These are phyloP conservation scores for Enteromius afrohamiltoni DNA, from an alignment of 2,797 vertebrate genomes.

Conservation along the genomic window DNA sequence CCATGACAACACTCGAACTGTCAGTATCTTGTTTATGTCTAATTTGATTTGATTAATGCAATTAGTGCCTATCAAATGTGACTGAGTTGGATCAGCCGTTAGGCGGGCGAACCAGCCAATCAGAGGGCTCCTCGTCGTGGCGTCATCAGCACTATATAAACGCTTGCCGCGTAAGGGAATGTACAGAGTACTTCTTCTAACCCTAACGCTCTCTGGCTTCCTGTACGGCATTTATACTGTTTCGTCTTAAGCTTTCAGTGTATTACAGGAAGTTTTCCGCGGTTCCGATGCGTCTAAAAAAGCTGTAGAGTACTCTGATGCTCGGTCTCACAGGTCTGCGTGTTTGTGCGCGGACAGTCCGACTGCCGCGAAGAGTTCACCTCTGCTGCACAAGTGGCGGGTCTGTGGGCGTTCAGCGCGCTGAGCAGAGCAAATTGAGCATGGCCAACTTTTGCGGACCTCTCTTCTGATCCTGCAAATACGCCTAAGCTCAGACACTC, in stretches of 20 bases:
- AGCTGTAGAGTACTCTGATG: slow-evolving; percentile 57
- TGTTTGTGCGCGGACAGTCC: slow-evolving; percentile 53
- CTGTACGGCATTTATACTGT: slow-evolving; percentile 51
- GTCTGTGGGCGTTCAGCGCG: neutral
- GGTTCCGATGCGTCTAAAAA: slow-evolving; percentile 46
- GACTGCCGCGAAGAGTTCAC: slow-evolving; percentile 56
- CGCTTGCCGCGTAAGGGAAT: fast-evolving
- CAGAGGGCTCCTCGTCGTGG: neutral
- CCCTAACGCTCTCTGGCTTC: slow-evolving; percentile 20
- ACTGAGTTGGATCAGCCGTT: neutral
- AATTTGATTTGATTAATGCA: neutral
- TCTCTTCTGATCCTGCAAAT: slow-evolving; percentile 34
- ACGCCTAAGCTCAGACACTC: slow-evolving; percentile 41
- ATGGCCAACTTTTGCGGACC: slow-evolving; percentile 40
- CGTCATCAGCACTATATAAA: slow-evolving; percentile 42
- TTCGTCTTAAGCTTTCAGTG: slow-evolving; percentile 60
- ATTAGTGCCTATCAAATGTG: neutral
- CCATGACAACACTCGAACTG: neutral
- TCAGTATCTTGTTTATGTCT: neutral
- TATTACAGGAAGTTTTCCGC: slow-evolving; percentile 47
- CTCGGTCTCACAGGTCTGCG: slow-evolving; percentile 43
- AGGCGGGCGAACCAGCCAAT: slow-evolving; percentile 50
- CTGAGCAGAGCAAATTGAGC: slow-evolving; percentile 58
- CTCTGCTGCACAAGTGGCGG: slow-evolving; percentile 52
- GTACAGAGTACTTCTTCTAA: slow-evolving; percentile 50